A percentile compares a stretch with the other conserved stretches of the same genome.
Evolutionary conservation across 2,113 vertebrate species (phyloP).

Genomic region (Sclerurus mexicanus): DNA sequence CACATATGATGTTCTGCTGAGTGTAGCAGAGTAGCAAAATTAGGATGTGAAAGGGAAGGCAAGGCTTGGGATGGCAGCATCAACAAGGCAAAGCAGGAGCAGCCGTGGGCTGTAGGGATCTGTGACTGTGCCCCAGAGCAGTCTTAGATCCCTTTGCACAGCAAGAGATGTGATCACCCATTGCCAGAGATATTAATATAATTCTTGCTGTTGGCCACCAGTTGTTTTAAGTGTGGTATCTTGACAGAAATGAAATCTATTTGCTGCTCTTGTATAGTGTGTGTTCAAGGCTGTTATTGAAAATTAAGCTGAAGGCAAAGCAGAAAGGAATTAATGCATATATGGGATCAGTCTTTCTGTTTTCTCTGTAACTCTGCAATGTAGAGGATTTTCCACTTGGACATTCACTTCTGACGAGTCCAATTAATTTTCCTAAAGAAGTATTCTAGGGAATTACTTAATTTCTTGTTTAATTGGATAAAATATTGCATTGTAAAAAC

Average conservation of each 20-base stretch:
- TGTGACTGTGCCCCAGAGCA: fast-evolving
- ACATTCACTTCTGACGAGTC: neutral
- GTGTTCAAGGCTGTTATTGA: neutral
- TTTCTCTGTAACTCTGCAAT: neutral
- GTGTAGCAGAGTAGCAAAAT: neutral
- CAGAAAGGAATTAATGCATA: neutral
- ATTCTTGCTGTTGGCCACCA: neutral
- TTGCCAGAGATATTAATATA: no score
- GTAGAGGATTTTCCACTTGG: neutral
- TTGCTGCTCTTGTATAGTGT: neutral
- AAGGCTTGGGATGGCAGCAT: neutral
- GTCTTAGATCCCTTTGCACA: neutral
- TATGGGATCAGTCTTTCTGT: neutral
- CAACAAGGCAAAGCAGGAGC: neutral
- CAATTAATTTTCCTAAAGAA: neutral
- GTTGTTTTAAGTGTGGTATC: neutral
- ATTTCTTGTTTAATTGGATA: neutral
- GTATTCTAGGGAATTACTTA: neutral
- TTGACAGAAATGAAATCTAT: neutral
- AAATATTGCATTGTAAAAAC: neutral
- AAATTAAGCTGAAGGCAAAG: neutral
- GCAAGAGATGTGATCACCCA: fast-evolving
- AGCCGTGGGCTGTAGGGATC: no score
- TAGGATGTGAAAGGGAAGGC: neutral
- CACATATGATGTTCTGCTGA: neutral